Conservation (phyloP, 64 coral and sea anemone species). For the Porites australiensis region DNA sequence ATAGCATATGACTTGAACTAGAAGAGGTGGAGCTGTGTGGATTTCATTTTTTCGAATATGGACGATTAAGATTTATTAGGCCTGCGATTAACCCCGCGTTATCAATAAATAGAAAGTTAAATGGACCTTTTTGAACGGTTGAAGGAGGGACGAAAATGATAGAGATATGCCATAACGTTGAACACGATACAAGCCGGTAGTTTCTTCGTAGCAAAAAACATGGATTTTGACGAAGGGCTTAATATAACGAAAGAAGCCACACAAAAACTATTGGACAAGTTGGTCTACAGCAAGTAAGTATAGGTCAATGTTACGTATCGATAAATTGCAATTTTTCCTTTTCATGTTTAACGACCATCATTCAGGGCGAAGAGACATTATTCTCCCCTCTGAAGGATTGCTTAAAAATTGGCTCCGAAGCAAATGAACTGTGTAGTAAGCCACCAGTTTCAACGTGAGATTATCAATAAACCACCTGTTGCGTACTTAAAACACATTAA, state of each 20-base stretch:
- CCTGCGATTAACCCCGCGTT: too few species aligned
- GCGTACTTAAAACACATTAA: too few species aligned
- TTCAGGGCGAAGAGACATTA: too few species aligned
- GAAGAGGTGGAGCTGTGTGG: neutral
- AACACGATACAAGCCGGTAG: too few species aligned
- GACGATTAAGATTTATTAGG: neutral
- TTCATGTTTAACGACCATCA: too few species aligned
- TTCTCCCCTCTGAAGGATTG: too few species aligned
- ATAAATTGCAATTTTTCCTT: neutral
- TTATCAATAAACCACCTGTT: too few species aligned
- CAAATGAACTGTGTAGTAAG: too few species aligned
- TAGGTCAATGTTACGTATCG: neutral
- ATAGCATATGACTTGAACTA: conserved; percentile 7
- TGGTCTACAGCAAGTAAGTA: conserved; percentile 93
- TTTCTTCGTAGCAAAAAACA: neutral
- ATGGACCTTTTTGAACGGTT: too few species aligned
- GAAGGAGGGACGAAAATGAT: neutral
- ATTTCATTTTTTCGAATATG: neutral
- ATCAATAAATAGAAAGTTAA: too few species aligned
- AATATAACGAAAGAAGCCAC: conserved; percentile 73
- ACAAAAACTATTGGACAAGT: conserved; percentile 65
- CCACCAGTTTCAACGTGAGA: too few species aligned
- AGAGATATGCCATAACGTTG: neutral
- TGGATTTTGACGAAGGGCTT: conserved; percentile 34
- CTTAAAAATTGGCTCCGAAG: too few species aligned